Percentiles rank a stretch among this genome's conserved stretches.
These are phyloP conservation scores for Pemphredon lugubris DNA, from an alignment of 2,888 invertebrate genomes.

Conservation along the genomic window DNA sequence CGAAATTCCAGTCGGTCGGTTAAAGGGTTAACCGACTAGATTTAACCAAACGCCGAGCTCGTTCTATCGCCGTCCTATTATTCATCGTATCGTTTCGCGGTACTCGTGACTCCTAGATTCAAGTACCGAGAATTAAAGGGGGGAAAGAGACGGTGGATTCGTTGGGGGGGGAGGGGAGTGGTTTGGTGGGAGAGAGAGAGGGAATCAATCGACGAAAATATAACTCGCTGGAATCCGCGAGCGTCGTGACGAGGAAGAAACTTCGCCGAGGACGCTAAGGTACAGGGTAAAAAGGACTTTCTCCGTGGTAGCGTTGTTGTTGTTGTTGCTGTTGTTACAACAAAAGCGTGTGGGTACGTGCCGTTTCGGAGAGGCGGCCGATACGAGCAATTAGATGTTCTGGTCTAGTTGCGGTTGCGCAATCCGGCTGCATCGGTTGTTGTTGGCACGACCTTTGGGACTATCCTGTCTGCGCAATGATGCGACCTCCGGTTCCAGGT, in stretches of 20 bases:
- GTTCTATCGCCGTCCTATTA: slow-evolving; percentile 17
- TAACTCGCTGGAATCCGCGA: slow-evolving; percentile 27
- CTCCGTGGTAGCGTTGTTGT: no score
- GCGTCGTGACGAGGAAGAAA: slow-evolving; percentile 64
- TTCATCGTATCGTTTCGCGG: slow-evolving; percentile 27
- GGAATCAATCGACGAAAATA: slow-evolving; percentile 31
- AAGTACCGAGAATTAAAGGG: slow-evolving; percentile 1
- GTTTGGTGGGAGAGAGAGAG: no score
- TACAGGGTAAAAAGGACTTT: slow-evolving; percentile 49
- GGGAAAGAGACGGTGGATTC: neutral
- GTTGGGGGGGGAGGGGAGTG: neutral
- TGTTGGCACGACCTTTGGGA: slow-evolving; percentile 56
- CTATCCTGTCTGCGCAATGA: slow-evolving; percentile 34
- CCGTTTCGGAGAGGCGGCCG: slow-evolving; percentile 31
- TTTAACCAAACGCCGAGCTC: slow-evolving; percentile 1
- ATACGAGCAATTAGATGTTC: slow-evolving; percentile 54
- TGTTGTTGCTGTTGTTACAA: slow-evolving; percentile 28
- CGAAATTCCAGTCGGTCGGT: slow-evolving; percentile 20
- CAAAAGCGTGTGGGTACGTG: slow-evolving; percentile 8
- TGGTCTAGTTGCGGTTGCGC: slow-evolving; percentile 60
- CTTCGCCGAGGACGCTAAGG: slow-evolving; percentile 12
- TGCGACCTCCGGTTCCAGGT: slow-evolving; percentile 32
- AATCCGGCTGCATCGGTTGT: slow-evolving; percentile 51
- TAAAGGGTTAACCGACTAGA: slow-evolving; percentile 12
- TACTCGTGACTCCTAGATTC: slow-evolving; percentile 27